Base-by-base conservation (phyloP, 2,113 vertebrate genomes). In the Indicator maculatus region DNA sequence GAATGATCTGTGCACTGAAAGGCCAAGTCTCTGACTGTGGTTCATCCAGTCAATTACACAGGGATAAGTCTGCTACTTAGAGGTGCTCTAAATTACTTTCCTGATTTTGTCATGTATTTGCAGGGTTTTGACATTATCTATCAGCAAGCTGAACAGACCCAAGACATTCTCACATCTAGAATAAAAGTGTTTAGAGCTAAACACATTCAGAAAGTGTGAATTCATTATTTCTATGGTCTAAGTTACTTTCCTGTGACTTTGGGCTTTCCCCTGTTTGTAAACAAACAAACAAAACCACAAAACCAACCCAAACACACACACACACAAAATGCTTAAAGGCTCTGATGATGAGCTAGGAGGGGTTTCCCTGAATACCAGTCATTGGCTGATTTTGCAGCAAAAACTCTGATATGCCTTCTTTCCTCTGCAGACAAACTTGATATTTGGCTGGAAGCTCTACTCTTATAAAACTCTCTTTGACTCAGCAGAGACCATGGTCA, bases 391-490 rank as follows among this genome's bases (percentile, higher is more conserved):
- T 50, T 88, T 65, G 83, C 71, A 91, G 39, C 26, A 45, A 72
- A 30, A 2, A 12, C 21, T 76, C 31, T 21, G 70, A 53, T 52
- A 38, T 21, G 3, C 3, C 69, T 74, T 91, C 60, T 93, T 89
- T 93, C 79, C n/a, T 24, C 97, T 97, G 87, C 97, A 99, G 99
- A 98, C 98, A 76, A 99, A 99, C 93, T 89, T 99, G 91, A 98
- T 99, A 96, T 99, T 99, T 92, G 99, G 99, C 30, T 99, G 99
- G 99, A 99, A 98, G 95, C 98, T 99, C 50, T 97, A 86, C 88
- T 99, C 99, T 10, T 99, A 99, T 93, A 98, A 98, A 97, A 99
- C 98, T 58, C 97, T 99, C 70, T 97, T 98, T 60, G 98, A 99
- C 74, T 98, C 99, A 1, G 98, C 98, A 71, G 98, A 98, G 97